A percentile compares a stretch with the other conserved stretches of the same genome.
These are phyloP conservation scores for Piprites chloris DNA, from an alignment of 2,113 vertebrate species.

Conservation along the genomic window DNA sequence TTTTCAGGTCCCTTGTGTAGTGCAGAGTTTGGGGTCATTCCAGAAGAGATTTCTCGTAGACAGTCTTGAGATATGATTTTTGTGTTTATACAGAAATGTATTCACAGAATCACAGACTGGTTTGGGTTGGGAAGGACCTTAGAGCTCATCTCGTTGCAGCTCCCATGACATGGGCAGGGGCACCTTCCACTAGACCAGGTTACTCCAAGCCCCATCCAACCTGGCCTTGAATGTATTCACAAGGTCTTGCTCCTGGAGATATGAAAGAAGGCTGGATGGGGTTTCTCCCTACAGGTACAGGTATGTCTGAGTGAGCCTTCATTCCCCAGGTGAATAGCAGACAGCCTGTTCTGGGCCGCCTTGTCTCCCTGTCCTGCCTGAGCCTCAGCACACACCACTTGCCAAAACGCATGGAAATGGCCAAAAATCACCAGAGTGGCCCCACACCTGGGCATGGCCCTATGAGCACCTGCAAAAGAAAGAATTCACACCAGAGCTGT, in stretches of 20 bases:
- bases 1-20: not conserved
- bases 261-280: not conserved
- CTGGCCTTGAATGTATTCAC: not conserved
- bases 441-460: not conserved
- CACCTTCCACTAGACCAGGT: not conserved
- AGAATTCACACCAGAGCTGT: not conserved
- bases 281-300: accelerated
- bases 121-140: not conserved
- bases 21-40: not conserved
- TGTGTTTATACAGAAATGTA: not conserved
- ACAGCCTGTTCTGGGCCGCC: not conserved
- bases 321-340: accelerated
- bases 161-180: not conserved
- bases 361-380: not conserved
- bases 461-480: not conserved
- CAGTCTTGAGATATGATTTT: not conserved
- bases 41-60: not conserved
- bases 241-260: not conserved
- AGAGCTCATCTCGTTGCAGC: not conserved
- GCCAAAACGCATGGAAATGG: not conserved
- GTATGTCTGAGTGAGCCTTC: not conserved
- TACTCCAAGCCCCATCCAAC: not conserved
- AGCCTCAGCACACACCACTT: not conserved
- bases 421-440: not conserved
- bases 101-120: not conserved